These are phyloP conservation scores for Willisornis vidua DNA, from an alignment of 2,113 vertebrate species.

Conservation along the genomic window DNA sequence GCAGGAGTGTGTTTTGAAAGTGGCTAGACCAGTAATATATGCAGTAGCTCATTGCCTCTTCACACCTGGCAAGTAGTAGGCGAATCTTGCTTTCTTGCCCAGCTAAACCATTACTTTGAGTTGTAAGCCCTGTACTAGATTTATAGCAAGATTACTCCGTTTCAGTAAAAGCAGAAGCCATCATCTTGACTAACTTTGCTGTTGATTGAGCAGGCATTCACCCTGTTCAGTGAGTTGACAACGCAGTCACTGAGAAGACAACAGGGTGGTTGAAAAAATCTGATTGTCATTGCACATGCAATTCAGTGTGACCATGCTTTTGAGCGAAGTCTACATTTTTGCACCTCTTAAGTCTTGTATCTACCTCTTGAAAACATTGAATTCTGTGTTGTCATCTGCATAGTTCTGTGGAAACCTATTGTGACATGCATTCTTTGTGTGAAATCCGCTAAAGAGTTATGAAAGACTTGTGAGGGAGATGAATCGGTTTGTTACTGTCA, in stretches of 20 bases:
- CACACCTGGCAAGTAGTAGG: not conserved
- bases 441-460: not conserved
- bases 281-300: not conserved
- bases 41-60: not conserved
- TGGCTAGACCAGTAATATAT: not conserved
- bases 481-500: not conserved
- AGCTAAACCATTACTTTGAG: not conserved
- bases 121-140: not conserved
- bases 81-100: not conserved
- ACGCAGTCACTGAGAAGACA: not conserved
- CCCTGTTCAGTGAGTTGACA: not conserved
- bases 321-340: not conserved
- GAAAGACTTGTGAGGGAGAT: not conserved
- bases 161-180: not conserved
- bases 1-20: not conserved
- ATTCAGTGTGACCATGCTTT: not conserved
- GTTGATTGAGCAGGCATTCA: not conserved
- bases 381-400: not conserved
- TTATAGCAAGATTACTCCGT: not conserved
- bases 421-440: not conserved
- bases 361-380: slow-evolving; percentile 16
- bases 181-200: not conserved
- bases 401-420: not conserved
- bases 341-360: not conserved
- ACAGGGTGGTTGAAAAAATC: not conserved